phyloP scores from a whole-genome alignment of 2,888 invertebrate genomes.

The Agrilus mali region DNA sequence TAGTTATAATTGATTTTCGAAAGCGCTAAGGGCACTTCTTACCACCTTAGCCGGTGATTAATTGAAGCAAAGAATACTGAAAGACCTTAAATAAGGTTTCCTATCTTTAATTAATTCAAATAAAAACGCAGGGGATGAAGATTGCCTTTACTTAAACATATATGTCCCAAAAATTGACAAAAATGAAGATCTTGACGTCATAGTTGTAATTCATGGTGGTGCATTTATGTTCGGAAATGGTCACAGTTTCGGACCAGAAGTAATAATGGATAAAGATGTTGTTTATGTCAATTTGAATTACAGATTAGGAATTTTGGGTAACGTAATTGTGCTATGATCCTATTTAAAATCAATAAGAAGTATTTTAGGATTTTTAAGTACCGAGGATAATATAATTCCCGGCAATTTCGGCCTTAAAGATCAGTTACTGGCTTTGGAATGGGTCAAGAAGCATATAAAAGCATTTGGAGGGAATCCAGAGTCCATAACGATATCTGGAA shows the following conservation, averaged over 20 bases:
- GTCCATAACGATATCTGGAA: constrained; percentile 53
- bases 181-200: constrained; percentile 36
- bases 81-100: not conserved
- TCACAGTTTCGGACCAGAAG: constrained; percentile 39
- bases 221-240: constrained; percentile 56
- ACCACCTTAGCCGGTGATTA: no score
- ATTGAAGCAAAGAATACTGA: not conserved
- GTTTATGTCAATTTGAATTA: constrained; percentile 59
- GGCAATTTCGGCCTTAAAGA: constrained; percentile 66
- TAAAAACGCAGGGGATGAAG: constrained; percentile 45
- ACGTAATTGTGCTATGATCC: constrained; percentile 6
- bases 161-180: constrained; percentile 37
- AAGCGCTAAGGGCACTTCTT: no score
- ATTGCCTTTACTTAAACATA: constrained; percentile 54
- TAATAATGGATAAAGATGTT: constrained; percentile 50
- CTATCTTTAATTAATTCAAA: not conserved
- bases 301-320: constrained; percentile 58
- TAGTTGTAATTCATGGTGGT: constrained; percentile 55
- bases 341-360: constrained; percentile 1
- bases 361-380: constrained; percentile 55
- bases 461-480: constrained; percentile 61
- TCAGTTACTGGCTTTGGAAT: constrained; percentile 55
- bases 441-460: constrained; percentile 55
- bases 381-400: constrained; percentile 53
- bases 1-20: no score